phyloP scores from a whole-genome alignment of 2,888 invertebrate species.

The Choreutis nemorana region DNA sequence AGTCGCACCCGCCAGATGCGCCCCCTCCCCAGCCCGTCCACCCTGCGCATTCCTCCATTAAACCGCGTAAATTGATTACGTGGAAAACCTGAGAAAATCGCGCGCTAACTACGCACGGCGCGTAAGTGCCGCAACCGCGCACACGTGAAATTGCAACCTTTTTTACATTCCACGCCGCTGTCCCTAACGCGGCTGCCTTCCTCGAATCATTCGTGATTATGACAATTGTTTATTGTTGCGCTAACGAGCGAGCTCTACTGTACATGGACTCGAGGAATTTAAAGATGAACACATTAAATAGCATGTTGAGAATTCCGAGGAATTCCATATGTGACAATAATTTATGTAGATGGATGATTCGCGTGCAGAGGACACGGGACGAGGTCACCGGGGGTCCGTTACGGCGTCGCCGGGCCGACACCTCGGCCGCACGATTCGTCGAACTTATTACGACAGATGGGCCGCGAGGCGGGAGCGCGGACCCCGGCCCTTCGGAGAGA shows the following conservation, averaged over 20 bases:
- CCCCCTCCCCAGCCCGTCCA: slow-evolving; percentile 13
- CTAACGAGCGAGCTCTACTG: no score
- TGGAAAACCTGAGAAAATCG: slow-evolving; percentile 59
- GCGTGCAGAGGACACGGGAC: slow-evolving; percentile 38
- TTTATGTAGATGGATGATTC: slow-evolving; percentile 22
- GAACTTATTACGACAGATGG: slow-evolving; percentile 66
- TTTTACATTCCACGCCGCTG: slow-evolving; percentile 38
- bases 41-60: slow-evolving; percentile 29
- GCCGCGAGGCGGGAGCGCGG: slow-evolving; percentile 53
- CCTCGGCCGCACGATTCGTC: slow-evolving; percentile 61
- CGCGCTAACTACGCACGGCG: slow-evolving; percentile 32
- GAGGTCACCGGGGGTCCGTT: slow-evolving; percentile 47
- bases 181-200: slow-evolving; percentile 24
- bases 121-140: slow-evolving; percentile 27
- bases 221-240: slow-evolving; percentile 30
- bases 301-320: no score
- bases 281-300: no score
- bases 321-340: not conserved
- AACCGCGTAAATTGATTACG: slow-evolving; percentile 55
- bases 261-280: no score
- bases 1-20: slow-evolving; percentile 31
- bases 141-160: slow-evolving; percentile 35
- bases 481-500: slow-evolving; percentile 58
- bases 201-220: slow-evolving; percentile 20
- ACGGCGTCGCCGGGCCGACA: slow-evolving; percentile 34